phyloP scores from a whole-genome alignment of 1,140 invertebrate genomes.

The Tyrophagus putrescentiae region DNA sequence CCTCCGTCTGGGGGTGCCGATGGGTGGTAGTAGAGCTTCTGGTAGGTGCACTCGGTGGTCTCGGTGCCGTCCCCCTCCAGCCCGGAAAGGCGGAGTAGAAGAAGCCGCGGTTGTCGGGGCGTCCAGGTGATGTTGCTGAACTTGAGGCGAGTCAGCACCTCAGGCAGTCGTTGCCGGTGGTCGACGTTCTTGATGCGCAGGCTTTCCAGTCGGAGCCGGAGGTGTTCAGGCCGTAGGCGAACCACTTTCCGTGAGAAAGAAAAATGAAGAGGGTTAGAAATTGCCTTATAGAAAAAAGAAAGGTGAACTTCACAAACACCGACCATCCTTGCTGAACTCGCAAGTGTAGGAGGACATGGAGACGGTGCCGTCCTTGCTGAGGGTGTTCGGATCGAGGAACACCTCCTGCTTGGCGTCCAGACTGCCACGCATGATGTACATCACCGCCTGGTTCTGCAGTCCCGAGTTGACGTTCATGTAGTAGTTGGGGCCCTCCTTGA shows the following conservation, averaged over 20 bases:
- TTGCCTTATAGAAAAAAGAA: too few relatives aligned
- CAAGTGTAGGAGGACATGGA: slow-evolving; percentile 50
- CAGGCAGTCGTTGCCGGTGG: slow-evolving; percentile 60
- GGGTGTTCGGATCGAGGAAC: slow-evolving; percentile 86
- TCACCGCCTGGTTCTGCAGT: slow-evolving; percentile 89
- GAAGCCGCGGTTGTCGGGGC: slow-evolving; percentile 79
- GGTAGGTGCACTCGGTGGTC: slow-evolving; percentile 65
- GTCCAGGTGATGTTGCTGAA: slow-evolving; percentile 84
- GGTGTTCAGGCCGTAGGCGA: slow-evolving; percentile 77
- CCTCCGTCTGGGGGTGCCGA: slow-evolving; percentile 74
- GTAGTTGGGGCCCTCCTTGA: slow-evolving; percentile 63
- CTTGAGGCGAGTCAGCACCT: slow-evolving; percentile 76
- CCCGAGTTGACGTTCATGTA: slow-evolving; percentile 88
- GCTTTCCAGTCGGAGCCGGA: slow-evolving; percentile 92
- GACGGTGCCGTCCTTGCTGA: slow-evolving; percentile 84
- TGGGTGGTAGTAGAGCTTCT: slow-evolving; percentile 85
- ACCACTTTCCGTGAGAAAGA: too few relatives aligned
- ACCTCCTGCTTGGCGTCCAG: slow-evolving; percentile 60
- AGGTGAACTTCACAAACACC: too few relatives aligned
- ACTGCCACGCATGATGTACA: slow-evolving; percentile 67
- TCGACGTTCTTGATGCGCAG: slow-evolving; percentile 41
- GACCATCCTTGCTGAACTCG: slow-evolving; percentile 79
- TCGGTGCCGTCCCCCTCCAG: slow-evolving; percentile 68
- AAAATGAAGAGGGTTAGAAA: too few relatives aligned
- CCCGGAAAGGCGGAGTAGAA: slow-evolving; percentile 58